These are phyloP conservation scores for Sericinus montela DNA, from an alignment of 2,888 invertebrate species.

Conservation along the genomic window DNA sequence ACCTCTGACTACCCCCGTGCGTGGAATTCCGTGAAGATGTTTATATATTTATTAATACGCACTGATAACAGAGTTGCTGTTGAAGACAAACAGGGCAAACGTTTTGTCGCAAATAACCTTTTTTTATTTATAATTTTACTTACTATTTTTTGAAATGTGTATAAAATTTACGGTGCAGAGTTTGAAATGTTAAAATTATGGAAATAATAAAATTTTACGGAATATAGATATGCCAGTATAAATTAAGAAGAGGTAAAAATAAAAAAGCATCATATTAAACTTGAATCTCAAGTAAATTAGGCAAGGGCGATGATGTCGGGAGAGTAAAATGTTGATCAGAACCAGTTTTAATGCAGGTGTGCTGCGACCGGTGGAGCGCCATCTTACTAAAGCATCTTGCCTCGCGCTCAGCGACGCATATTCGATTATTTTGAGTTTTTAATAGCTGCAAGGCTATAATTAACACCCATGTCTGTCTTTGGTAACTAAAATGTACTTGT, in stretches of 20 bases:
- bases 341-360: conserved; percentile 74
- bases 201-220: too few relatives aligned
- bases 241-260: conserved; percentile 10
- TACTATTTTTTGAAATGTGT: too few relatives aligned
- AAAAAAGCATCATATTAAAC: conserved; percentile 13
- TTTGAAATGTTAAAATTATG: too few relatives aligned
- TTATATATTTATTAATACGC: too few relatives aligned
- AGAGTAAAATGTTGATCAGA: conserved; percentile 70
- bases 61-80: too few relatives aligned
- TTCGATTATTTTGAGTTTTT: conserved; percentile 7
- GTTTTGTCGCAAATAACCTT: too few relatives aligned
- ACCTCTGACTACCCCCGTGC: too few relatives aligned
- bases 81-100: too few relatives aligned
- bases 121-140: too few relatives aligned
- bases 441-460: neutral
- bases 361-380: conserved; percentile 32
- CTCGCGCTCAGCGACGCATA: conserved; percentile 10
- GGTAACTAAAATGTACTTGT: too few relatives aligned
- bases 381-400: conserved; percentile 28
- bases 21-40: too few relatives aligned
- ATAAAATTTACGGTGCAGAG: too few relatives aligned
- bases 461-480: neutral
- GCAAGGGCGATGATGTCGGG: conserved; percentile 33
- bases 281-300: conserved; percentile 26
- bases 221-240: conserved; percentile 10